Evolutionary conservation across 2,113 vertebrate genomes (phyloP), one percentile per base, ranked within the genome.

Genomic region (Amblyopsis rosae): DNA sequence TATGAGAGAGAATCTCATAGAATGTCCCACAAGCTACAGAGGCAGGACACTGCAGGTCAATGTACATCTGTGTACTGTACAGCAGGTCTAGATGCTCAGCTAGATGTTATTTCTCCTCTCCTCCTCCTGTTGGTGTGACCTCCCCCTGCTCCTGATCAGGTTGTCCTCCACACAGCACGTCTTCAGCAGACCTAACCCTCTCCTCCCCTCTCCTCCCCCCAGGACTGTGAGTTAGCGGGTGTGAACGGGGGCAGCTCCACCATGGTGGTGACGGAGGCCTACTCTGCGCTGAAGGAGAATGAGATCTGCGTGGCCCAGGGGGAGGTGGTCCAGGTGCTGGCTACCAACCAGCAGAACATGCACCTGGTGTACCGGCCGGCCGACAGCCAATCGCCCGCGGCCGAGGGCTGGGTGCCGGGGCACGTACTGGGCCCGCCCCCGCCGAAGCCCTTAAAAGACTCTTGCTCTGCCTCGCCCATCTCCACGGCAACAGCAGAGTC

Each of bases 271-370:
- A 91, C 94, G 86, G 96, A 96, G 93, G 96, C 98, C 91, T 99
- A 99, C 90, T 95, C 93, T 51, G 98, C 97, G 82, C 95, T 99
- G 87, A 98, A 99, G 77, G 98, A 99, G 91, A 96, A 99, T 17
- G 98, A 99, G 88, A 96, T 99, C 81, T 95, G 94, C 72, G 96
- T 99, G 79, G 93, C 92, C 74, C 95, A 96, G 88, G 98, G 97
- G 13, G 96, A 99, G 90, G 90, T 93, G 65, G 96, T 99, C 69
- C 98, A 99, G 85, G 91, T 99, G 87, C 94, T 98, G 78, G 94
- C 97, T 84, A 82, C 95, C 90, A 98, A 99, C 87, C 98, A 99
- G 93, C 97, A 98, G 92, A 98, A 97, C 90, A 98, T 98, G 96
- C 96, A 92, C 92, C 95, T 99, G 77, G 97, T 99, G 53, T 97